Evolutionary conservation across 2,888 invertebrate genomes (phyloP).

Genomic region (Brachypalpus laphriformis): DNA sequence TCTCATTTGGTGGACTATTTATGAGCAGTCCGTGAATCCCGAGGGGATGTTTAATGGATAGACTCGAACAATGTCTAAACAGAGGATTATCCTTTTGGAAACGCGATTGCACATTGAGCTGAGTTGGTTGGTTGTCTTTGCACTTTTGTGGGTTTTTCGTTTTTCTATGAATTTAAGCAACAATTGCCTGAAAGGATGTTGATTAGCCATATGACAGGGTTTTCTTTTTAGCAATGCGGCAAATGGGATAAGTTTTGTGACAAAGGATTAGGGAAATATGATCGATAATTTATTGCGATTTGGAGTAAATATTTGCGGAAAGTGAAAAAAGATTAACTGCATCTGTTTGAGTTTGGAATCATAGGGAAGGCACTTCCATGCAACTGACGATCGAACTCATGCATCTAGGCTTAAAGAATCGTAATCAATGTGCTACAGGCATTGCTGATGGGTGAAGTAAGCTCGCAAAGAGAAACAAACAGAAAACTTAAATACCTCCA

Average conservation of each 20-base stretch:
- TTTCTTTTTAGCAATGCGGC: background rate
- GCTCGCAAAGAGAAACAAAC: no score
- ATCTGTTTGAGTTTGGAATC: constrained; percentile 16
- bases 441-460: no score
- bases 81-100: constrained; percentile 60
- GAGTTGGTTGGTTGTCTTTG: background rate
- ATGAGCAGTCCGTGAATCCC: constrained; percentile 57
- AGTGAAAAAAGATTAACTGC: background rate
- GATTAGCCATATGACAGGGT: constrained; percentile 33
- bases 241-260: background rate
- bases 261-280: constrained; percentile 19
- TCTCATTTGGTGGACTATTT: constrained; percentile 67
- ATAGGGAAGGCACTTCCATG: no score
- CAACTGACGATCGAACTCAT: no score
- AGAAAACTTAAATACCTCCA: no score
- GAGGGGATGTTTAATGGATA: constrained; percentile 65
- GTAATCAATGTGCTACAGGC: no score
- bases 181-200: no score
- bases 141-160: constrained; percentile 15
- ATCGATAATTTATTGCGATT: constrained; percentile 53
- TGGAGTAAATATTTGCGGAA: constrained; percentile 6
- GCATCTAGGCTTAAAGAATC: no score
- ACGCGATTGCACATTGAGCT: background rate
- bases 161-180: background rate
- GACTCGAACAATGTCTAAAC: constrained; percentile 56